phyloP scores from a whole-genome alignment of 2,888 invertebrate species.

The Hipparchia semele region DNA sequence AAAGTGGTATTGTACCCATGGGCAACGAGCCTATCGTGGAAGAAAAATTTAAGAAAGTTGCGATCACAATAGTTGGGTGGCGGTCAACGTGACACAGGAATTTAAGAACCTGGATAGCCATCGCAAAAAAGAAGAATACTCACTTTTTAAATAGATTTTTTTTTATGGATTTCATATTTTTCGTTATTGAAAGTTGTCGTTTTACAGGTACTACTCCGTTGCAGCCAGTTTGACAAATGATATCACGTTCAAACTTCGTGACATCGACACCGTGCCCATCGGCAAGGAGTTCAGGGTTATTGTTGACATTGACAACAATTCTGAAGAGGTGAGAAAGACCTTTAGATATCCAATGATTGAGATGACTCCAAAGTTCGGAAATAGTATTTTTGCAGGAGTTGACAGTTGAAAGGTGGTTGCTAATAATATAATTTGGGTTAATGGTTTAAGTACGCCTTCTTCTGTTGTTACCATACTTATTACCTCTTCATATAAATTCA shows the following conservation, averaged over 20 bases:
- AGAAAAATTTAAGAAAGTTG: too few relatives aligned
- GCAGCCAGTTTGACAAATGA: constrained; percentile 83
- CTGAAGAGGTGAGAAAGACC: constrained; percentile 62
- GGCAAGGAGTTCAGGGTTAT: constrained; percentile 87
- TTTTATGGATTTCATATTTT: neutral
- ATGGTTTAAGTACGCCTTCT: neutral
- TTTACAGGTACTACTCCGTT: constrained; percentile 83
- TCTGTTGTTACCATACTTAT: neutral
- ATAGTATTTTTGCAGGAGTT: neutral
- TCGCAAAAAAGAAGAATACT: too few relatives aligned
- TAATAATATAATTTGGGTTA: neutral
- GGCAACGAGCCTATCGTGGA: too few relatives aligned
- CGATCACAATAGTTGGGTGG: too few relatives aligned
- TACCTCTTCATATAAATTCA: neutral
- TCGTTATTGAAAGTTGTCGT: neutral
- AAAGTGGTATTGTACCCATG: too few relatives aligned
- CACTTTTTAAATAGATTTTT: too few relatives aligned
- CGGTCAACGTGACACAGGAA: too few relatives aligned
- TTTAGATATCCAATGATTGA: too few relatives aligned
- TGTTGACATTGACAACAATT: constrained; percentile 86
- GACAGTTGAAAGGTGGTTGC: neutral
- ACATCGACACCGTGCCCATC: constrained; percentile 87
- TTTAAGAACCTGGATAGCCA: too few relatives aligned
- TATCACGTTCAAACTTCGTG: constrained; percentile 84
- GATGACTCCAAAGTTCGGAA: neutral